A percentile compares a stretch with the other conserved stretches of the same genome.
Conservation (phyloP, 2,113 vertebrate genomes). For the Thamnophis sirtalis region DNA sequence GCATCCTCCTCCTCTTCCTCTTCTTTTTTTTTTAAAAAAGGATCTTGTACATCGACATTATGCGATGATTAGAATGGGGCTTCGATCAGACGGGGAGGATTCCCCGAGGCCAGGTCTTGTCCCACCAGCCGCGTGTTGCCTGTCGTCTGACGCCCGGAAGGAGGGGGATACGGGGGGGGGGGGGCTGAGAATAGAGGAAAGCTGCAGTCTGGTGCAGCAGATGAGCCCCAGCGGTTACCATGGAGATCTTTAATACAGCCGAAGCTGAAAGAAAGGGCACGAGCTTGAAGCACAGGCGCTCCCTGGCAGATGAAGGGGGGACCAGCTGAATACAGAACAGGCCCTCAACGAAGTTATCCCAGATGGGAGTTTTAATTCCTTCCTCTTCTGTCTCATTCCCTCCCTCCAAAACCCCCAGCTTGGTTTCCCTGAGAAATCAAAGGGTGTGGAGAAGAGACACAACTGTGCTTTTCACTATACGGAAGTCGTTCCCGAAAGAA, state of each 20-base stretch:
- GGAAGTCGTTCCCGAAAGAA: slow-evolving; percentile 13
- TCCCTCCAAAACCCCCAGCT: neutral
- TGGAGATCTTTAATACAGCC: slow-evolving; percentile 77
- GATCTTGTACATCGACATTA: slow-evolving; percentile 28
- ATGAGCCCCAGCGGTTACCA: slow-evolving; percentile 80
- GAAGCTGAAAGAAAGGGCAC: slow-evolving; percentile 61
- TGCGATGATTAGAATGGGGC: slow-evolving; percentile 56
- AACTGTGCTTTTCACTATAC: neutral
- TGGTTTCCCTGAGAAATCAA: slow-evolving; percentile 25
- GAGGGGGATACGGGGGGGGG: too few relatives aligned
- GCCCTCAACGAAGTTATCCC: slow-evolving; percentile 47
- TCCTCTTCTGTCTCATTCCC: neutral
- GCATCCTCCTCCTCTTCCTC: neutral
- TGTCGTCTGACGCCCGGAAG: slow-evolving; percentile 60
- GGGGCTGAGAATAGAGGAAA: slow-evolving; percentile 55
- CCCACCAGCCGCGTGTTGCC: slow-evolving; percentile 57
- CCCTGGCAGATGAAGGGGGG: slow-evolving; percentile 44
- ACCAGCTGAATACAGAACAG: slow-evolving; percentile 54
- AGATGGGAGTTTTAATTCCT: slow-evolving; percentile 62
- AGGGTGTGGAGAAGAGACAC: neutral
- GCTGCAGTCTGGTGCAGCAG: slow-evolving; percentile 74
- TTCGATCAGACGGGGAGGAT: slow-evolving; percentile 43
- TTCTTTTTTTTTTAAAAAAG: neutral
- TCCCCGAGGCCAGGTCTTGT: slow-evolving; percentile 57
- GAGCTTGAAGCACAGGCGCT: slow-evolving; percentile 40